These are phyloP conservation scores for Desoria tigrina DNA, from an alignment of 2,888 invertebrate genomes.

Conservation along the genomic window DNA sequence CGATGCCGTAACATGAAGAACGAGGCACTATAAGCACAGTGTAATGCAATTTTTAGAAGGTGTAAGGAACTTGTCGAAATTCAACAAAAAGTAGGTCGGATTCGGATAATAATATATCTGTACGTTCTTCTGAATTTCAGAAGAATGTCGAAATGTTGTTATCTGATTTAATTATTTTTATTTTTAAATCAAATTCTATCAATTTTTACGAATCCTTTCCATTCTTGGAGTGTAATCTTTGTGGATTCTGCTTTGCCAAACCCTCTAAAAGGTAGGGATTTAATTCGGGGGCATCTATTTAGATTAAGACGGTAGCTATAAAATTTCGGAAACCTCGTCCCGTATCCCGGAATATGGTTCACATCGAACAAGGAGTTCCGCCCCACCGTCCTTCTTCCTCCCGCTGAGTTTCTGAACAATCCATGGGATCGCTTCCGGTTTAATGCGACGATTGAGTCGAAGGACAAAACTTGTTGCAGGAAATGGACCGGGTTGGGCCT, in stretches of 20 bases:
- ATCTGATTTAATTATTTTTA: no score
- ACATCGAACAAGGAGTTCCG: conserved; percentile 25
- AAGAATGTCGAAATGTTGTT: no score
- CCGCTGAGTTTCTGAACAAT: conserved; percentile 25
- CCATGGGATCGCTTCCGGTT: conserved; percentile 20
- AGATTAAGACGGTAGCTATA: background rate
- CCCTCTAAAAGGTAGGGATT: no score
- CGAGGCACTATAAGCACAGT: conserved; percentile 19
- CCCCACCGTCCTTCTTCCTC: conserved; percentile 27
- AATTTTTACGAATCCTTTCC: no score
- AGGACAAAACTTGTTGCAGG: conserved; percentile 28
- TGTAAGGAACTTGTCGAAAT: no score
- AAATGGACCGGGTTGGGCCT: background rate
- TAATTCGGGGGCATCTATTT: no score
- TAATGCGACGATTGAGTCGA: conserved; percentile 24
- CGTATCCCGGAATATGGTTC: conserved; percentile 25
- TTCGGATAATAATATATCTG: background rate
- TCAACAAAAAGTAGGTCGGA: no score
- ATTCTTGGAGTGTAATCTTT: no score
- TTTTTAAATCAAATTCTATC: no score
- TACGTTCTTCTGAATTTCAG: no score
- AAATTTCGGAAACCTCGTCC: conserved; percentile 11
- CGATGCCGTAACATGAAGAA: conserved; percentile 30
- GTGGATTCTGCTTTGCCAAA: no score
- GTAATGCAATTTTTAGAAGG: no score